Base-by-base conservation (phyloP, 2,797 vertebrate species). In the Thunnus albacares region DNA sequence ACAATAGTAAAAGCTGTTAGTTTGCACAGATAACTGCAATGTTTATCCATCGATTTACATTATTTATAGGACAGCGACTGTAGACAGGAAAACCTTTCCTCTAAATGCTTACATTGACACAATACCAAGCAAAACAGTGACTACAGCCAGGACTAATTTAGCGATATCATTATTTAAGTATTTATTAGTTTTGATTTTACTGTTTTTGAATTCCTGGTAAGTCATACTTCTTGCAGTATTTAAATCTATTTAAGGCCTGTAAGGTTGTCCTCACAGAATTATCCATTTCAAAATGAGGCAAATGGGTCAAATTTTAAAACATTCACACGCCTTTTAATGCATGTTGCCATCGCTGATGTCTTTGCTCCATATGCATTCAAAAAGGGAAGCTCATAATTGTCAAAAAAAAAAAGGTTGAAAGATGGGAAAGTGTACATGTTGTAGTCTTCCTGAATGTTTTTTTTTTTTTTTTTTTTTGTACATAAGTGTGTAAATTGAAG, bases 121-220 rank as follows among this genome's bases (percentile, higher is more conserved):
- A 51, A 80, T 67, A 43, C 53, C 51, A 22, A 79, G 67, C 3
- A n/a, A 65, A 77, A 77, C 8, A 2, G 22, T 24, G 56, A 52
- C n/a, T 9, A 72, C 55, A 77, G 38, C 68, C 24, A 6, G 58
- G 81, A 82, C 66, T 69, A 78, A 84, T 87, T 79, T 78, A 87
- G 43, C 15, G 35, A 71, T 71, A 56, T 78, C 33, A 43, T 84
- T 94, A 92, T 95, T 94, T 95, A 94, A 94, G 61, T 95, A 94
- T 95, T 94, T 95, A 93, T 94, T 92, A 73, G 75, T 90, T 90
- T 75, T 35, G 20, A 83, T 86, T 87, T 88, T 79, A 80, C 73
- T 74, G 14, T 75, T 66, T 65, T 85, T 84, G 64, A 75, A 53
- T 70, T 83, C 38, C 71, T 60, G 64, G 18, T 75, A 82, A 74